These are phyloP conservation scores for Heteractis magnifica DNA, from an alignment of 92 coral and sea anemone species.

Conservation along the genomic window DNA sequence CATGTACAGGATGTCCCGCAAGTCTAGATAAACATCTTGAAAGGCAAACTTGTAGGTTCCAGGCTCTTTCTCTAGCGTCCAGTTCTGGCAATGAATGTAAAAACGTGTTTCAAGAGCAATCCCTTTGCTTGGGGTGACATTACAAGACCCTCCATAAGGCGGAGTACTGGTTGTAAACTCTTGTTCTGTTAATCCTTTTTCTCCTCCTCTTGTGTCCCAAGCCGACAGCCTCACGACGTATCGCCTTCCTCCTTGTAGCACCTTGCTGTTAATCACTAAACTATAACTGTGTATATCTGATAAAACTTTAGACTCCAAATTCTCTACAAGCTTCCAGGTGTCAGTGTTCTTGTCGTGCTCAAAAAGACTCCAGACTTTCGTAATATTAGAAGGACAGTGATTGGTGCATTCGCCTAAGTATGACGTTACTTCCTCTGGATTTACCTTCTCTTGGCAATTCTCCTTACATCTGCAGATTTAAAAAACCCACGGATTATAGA, in stretches of 20 bases:
- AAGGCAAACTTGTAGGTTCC: constrained; percentile 46
- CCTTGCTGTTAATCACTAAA: constrained; percentile 43
- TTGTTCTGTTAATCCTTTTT: constrained; percentile 44
- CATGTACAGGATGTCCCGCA: constrained; percentile 20
- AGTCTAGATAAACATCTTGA: constrained; percentile 39
- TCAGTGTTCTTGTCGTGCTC: not conserved
- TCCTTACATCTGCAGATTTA: constrained; percentile 47
- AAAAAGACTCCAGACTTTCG: constrained; percentile 20
- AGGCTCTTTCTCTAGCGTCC: constrained; percentile 49
- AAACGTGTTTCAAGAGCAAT: constrained; percentile 45
- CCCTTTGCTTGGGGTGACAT: constrained; percentile 33
- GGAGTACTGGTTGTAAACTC: constrained; percentile 51
- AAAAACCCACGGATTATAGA: not conserved
- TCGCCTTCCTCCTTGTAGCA: constrained; percentile 37
- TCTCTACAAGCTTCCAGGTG: constrained; percentile 36
- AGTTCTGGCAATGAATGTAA: constrained; percentile 38
- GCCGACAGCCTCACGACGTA: constrained; percentile 45
- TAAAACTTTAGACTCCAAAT: constrained; percentile 29
- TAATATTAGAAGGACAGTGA: constrained; percentile 15
- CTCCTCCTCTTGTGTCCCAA: constrained; percentile 14
- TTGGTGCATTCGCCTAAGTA: constrained; percentile 45
- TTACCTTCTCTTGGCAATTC: constrained; percentile 54
- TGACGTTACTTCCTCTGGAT: constrained; percentile 47
- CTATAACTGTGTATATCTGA: constrained; percentile 42
- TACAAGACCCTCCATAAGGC: constrained; percentile 51